These are phyloP conservation scores for Gavialis gangeticus DNA, from an alignment of 2,113 vertebrate species.

Conservation along the genomic window DNA sequence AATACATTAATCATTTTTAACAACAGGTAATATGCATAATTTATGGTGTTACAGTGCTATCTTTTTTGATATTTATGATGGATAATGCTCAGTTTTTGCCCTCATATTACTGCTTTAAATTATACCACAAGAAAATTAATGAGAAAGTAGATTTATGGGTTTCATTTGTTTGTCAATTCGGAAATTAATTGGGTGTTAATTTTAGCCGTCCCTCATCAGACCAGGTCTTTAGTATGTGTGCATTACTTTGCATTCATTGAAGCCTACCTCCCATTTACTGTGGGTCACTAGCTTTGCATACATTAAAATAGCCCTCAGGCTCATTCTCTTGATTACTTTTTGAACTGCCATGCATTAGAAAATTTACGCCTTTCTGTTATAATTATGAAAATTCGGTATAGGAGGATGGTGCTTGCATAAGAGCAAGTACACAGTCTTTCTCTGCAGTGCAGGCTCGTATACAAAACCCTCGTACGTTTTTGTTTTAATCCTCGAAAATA, in stretches of 20 bases:
- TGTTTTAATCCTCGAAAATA: conserved; percentile 71
- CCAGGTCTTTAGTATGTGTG: conserved; percentile 86
- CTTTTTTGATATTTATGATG: conserved; percentile 99
- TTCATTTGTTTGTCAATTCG: conserved; percentile 99
- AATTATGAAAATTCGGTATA: conserved; percentile 92
- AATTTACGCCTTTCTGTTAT: conserved; percentile 95
- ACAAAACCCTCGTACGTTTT: conserved; percentile 50
- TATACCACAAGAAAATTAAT: conserved; percentile 97
- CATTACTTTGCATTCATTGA: conserved; percentile 96
- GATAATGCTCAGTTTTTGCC: conserved; percentile 93
- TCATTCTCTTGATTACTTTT: conserved; percentile 98
- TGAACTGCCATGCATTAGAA: conserved; percentile 92
- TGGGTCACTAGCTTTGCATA: conserved; percentile 98
- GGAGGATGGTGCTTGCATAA: conserved; percentile 87
- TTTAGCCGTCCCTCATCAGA: conserved; percentile 97
- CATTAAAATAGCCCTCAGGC: conserved; percentile 97
- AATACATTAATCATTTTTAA: conserved; percentile 90
- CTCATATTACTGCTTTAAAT: conserved; percentile 96
- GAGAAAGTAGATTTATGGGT: conserved; percentile 99
- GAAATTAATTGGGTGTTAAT: conserved; percentile 99
- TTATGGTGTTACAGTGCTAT: conserved; percentile 92
- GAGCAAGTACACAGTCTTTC: conserved; percentile 69
- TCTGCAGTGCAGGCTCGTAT: conserved; percentile 17
- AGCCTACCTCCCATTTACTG: conserved; percentile 92
- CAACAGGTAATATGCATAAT: conserved; percentile 92